Percentiles rank a stretch among this genome's conserved stretches.
phyloP scores from a whole-genome alignment of 2,113 vertebrate genomes.

The Lagenorhynchus albirostris region DNA sequence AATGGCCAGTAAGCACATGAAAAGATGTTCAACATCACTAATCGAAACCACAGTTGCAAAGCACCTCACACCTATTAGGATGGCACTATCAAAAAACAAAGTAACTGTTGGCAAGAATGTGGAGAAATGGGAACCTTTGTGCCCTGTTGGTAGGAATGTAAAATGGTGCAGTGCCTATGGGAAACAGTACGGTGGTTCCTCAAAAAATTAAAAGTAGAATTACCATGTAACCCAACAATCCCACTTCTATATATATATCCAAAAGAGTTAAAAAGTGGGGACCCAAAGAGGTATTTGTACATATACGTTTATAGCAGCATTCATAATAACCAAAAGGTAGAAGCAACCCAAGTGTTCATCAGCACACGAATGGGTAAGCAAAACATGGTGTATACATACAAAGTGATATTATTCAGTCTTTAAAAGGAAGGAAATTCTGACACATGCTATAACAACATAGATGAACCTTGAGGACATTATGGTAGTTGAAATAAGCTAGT shows the following conservation, averaged over 20 bases:
- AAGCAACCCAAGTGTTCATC: background rate
- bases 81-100: background rate
- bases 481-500: background rate
- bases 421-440: background rate
- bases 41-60: background rate
- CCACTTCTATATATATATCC: background rate
- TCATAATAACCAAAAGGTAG: background rate
- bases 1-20: background rate
- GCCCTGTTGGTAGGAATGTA: background rate
- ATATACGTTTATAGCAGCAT: background rate
- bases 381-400: background rate
- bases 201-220: constrained; percentile 3
- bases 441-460: background rate
- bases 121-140: background rate
- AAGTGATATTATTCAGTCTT: background rate
- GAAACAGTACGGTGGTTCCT: background rate
- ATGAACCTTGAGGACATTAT: background rate
- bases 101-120: background rate
- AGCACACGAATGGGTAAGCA: background rate
- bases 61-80: background rate
- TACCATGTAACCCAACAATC: background rate
- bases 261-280: background rate
- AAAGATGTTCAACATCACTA: background rate
- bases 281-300: background rate
- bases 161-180: background rate